phyloP scores from a whole-genome alignment of 1,140 invertebrate genomes.

The Drosophila persimilis region DNA sequence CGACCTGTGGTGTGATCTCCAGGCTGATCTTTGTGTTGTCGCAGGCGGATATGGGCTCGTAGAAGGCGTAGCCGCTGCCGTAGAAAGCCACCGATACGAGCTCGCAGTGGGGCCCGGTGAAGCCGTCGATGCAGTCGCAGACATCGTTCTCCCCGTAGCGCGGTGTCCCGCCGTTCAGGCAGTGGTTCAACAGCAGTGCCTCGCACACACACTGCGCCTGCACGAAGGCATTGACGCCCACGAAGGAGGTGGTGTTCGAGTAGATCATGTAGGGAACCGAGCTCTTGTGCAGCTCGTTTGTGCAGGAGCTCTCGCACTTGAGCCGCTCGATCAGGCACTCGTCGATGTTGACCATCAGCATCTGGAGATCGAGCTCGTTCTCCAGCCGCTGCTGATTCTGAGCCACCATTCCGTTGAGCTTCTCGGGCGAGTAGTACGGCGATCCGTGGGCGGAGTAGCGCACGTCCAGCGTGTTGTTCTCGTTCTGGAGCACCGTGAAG shows the following conservation, averaged over 20 bases:
- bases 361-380: slow-evolving; percentile 87
- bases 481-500: slow-evolving; percentile 91
- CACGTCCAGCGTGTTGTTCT: slow-evolving; percentile 88
- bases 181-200: slow-evolving; percentile 84
- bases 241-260: slow-evolving; percentile 94
- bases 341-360: slow-evolving; percentile 94
- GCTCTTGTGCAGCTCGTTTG: slow-evolving; percentile 88
- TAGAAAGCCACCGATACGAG: slow-evolving; percentile 93
- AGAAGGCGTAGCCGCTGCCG: slow-evolving; percentile 94
- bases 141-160: slow-evolving; percentile 84
- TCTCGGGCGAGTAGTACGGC: slow-evolving; percentile 94
- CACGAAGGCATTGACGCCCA: slow-evolving; percentile 92
- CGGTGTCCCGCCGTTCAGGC: slow-evolving; percentile 89
- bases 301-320: slow-evolving; percentile 89
- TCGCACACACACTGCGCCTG: slow-evolving; percentile 90
- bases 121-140: slow-evolving; percentile 88
- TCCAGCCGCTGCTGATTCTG: slow-evolving; percentile 88
- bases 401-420: slow-evolving; percentile 91
- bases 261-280: slow-evolving; percentile 91
- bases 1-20: slow-evolving; percentile 89
- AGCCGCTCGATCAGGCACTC: slow-evolving; percentile 91
- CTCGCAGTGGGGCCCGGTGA: slow-evolving; percentile 95
- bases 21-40: slow-evolving; percentile 91
- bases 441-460: slow-evolving; percentile 96
- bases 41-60: slow-evolving; percentile 90